Evolutionary conservation across 1,140 invertebrate species (phyloP).

Genomic region (Atta texana): DNA sequence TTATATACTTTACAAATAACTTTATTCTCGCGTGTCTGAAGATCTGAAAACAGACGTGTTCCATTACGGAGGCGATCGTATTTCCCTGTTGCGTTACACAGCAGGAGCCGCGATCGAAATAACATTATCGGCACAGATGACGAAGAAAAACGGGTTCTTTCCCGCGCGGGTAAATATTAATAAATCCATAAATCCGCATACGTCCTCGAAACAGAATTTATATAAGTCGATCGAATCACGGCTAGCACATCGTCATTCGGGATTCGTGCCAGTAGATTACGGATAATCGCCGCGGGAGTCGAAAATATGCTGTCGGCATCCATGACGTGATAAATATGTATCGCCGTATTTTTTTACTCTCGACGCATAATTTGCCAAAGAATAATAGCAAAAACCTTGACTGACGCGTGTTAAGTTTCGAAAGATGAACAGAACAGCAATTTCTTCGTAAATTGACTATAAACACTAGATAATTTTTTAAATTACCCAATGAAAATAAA

Average conservation of each 20-base stretch:
- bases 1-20: not conserved
- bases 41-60: constrained; percentile 9
- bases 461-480: not conserved
- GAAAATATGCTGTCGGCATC: constrained; percentile 50
- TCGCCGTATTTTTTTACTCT: constrained; percentile 19
- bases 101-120: constrained; percentile 34
- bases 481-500: constrained; percentile 11
- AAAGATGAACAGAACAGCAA: not conserved
- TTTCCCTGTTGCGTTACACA: constrained; percentile 23
- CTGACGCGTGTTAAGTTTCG: not conserved
- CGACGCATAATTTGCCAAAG: constrained; percentile 9
- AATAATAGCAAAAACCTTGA: constrained; percentile 22
- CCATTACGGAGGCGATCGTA: not conserved
- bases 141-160: constrained; percentile 43
- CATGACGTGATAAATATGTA: constrained; percentile 52
- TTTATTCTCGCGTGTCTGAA: not conserved
- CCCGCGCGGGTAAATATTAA: constrained; percentile 52
- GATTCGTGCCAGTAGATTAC: constrained; percentile 56
- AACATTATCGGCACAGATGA: constrained; percentile 44
- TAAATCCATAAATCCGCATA: constrained; percentile 56
- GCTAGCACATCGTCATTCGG: constrained; percentile 19
- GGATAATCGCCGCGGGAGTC: constrained; percentile 54
- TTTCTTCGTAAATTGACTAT: not conserved
- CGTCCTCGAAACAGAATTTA: constrained; percentile 53
- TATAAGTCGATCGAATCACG: constrained; percentile 58